A percentile compares a stretch with the other conserved stretches of the same genome.
These are phyloP conservation scores for Dendrolimus punctatus DNA, from an alignment of 1,140 invertebrate genomes.

Conservation along the genomic window DNA sequence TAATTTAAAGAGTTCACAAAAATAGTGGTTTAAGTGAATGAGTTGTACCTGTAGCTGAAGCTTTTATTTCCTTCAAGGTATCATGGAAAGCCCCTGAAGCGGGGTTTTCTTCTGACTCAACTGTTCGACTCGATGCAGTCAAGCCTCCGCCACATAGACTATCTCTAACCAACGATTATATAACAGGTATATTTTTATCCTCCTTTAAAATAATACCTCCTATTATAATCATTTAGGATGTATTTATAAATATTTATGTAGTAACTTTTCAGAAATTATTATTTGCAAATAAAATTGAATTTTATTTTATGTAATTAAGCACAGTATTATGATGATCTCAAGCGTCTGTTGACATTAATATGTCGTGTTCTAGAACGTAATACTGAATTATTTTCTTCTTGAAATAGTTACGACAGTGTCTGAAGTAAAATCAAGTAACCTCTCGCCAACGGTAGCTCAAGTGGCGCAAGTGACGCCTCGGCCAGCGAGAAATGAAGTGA, in stretches of 20 bases:
- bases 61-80: constrained; percentile 25
- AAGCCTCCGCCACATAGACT: constrained; percentile 60
- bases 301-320: too few relatives aligned
- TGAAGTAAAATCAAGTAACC: constrained; percentile 57
- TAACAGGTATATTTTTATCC: constrained; percentile 44
- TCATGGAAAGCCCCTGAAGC: constrained; percentile 64
- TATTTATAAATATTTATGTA: too few relatives aligned
- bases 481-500: constrained; percentile 12
- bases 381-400: constrained; percentile 10
- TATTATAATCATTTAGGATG: too few relatives aligned
- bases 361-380: neutral
- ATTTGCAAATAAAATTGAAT: too few relatives aligned
- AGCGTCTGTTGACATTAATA: too few relatives aligned
- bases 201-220: neutral
- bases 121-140: constrained; percentile 44
- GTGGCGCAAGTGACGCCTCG: constrained; percentile 5
- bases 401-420: constrained; percentile 42
- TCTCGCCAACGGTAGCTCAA: constrained; percentile 21
- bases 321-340: too few relatives aligned
- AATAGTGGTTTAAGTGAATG: too few relatives aligned
- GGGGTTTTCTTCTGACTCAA: constrained; percentile 52
- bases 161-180: constrained; percentile 63
- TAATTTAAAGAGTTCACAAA: too few relatives aligned
- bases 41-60: neutral
- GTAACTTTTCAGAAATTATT: too few relatives aligned